Evolutionary conservation across 2,113 vertebrate species (phyloP).

Genomic region (Calyptommatus sinebrachiatus): DNA sequence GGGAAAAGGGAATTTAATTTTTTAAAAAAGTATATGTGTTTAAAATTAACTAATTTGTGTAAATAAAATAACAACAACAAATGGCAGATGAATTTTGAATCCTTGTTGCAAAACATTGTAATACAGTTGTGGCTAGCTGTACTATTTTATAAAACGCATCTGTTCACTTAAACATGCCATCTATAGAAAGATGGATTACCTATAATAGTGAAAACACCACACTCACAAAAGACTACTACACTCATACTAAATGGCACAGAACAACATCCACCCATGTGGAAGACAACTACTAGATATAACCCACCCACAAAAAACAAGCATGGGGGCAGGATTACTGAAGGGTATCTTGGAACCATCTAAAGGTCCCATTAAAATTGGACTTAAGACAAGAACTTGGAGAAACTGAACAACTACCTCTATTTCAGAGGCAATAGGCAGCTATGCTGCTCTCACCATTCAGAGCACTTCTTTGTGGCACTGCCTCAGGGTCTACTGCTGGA

Average conservation of each 20-base stretch:
- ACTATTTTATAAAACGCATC: conserved; percentile 7
- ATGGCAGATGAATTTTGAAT: not conserved
- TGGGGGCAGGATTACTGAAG: conserved; percentile 7
- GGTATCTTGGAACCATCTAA: not conserved
- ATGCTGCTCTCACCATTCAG: conserved; percentile 30
- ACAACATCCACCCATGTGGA: not conserved
- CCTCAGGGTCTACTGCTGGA: conserved; percentile 10
- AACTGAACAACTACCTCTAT: conserved; percentile 26
- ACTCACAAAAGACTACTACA: conserved; percentile 13
- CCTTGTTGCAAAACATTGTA: not conserved
- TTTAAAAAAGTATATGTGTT: not conserved
- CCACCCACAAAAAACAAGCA: not conserved
- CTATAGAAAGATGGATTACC: not conserved
- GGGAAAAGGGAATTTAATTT: not conserved
- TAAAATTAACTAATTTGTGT: not conserved
- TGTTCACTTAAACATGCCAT: not conserved
- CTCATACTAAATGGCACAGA: not conserved
- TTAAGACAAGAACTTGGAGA: conserved; percentile 1
- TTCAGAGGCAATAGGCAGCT: conserved; percentile 32
- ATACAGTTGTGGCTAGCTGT: conserved; percentile 3
- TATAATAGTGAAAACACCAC: not conserved
- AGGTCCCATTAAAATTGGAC: not conserved
- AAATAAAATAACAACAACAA: not conserved
- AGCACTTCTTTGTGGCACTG: conserved; percentile 15
- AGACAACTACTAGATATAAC: not conserved